phyloP scores from a whole-genome alignment of 2,888 invertebrate genomes.

The Epirrhoe alternata region DNA sequence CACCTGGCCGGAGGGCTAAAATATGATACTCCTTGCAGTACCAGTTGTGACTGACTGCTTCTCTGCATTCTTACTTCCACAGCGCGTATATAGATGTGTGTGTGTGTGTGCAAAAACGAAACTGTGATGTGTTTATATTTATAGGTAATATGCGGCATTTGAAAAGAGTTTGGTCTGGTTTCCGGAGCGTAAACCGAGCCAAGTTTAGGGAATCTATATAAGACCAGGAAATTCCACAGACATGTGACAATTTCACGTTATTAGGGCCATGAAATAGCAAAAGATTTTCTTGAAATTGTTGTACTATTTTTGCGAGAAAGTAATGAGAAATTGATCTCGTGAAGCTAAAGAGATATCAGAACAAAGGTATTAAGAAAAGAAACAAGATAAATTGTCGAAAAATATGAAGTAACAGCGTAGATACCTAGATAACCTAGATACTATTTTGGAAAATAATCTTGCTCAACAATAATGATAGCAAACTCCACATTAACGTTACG shows the following conservation, averaged over 20 bases:
- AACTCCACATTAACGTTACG: too few species aligned
- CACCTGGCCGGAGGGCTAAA: too few species aligned
- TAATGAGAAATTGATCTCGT: not conserved
- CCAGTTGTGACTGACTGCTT: too few species aligned
- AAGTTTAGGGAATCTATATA: not conserved
- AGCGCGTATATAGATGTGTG: too few species aligned
- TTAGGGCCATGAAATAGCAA: not conserved
- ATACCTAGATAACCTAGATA: not conserved
- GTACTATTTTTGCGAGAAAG: not conserved
- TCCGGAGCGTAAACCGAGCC: not conserved
- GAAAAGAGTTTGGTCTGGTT: too few species aligned
- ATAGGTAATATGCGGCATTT: too few species aligned
- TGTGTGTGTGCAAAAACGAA: too few species aligned
- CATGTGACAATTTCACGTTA: not conserved
- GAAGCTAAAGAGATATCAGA: not conserved
- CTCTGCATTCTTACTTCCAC: too few species aligned
- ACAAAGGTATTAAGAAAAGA: not conserved
- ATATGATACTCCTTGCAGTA: too few species aligned
- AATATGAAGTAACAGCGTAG: not conserved
- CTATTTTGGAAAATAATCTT: too few species aligned
- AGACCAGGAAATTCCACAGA: not conserved
- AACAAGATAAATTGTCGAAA: not conserved
- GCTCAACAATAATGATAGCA: too few species aligned
- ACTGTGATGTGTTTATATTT: too few species aligned
- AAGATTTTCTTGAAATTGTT: conserved; percentile 1